Conservation (phyloP, 2,797 vertebrate genomes). For the Anguilla marmorata region DNA sequence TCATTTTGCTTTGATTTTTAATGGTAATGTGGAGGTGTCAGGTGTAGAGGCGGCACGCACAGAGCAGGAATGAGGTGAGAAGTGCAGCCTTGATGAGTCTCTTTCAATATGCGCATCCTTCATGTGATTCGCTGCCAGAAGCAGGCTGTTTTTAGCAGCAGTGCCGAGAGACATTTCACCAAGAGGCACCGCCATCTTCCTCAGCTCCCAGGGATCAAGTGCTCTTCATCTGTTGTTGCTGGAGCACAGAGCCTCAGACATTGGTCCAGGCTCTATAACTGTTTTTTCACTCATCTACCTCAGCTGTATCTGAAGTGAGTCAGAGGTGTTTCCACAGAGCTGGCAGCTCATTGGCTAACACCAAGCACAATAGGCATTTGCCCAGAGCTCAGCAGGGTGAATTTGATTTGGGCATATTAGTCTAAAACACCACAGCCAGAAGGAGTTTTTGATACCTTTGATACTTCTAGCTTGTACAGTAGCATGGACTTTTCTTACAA, state of each 20-base stretch:
- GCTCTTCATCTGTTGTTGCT: too few relatives aligned
- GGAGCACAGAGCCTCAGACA: neutral
- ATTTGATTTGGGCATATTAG: neutral
- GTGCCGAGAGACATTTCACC: neutral
- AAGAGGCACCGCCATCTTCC: neutral
- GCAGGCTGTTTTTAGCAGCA: constrained; percentile 28
- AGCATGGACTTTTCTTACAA: neutral
- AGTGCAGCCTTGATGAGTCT: constrained; percentile 23
- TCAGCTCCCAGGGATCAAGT: neutral
- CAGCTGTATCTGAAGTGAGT: neutral
- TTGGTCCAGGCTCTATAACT: neutral
- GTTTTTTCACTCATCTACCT: neutral
- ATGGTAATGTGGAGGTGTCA: neutral
- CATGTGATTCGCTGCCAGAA: constrained; percentile 28
- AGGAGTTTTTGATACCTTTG: neutral
- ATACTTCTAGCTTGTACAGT: neutral
- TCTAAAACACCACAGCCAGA: neutral
- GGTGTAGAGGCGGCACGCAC: neutral
- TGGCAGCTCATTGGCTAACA: neutral
- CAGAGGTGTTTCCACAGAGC: neutral
- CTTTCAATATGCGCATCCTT: constrained; percentile 23
- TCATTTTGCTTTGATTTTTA: neutral
- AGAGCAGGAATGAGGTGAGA: neutral
- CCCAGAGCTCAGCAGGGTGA: neutral
- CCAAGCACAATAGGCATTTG: neutral